These are phyloP conservation scores for Temnothorax longispinosus DNA, from an alignment of 1,140 invertebrate genomes.

Conservation along the genomic window DNA sequence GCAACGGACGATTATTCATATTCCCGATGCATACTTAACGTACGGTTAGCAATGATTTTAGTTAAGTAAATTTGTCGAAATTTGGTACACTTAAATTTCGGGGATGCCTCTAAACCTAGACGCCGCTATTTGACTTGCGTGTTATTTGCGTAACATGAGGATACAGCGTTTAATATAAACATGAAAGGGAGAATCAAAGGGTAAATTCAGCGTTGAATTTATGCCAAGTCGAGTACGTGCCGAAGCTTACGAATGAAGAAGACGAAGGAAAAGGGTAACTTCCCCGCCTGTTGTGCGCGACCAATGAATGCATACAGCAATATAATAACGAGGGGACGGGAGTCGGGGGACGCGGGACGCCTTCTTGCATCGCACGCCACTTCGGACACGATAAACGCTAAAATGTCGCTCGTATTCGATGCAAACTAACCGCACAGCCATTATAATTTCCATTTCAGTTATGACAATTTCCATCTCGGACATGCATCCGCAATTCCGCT, in stretches of 20 bases:
- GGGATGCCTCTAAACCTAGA: background rate
- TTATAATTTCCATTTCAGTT: conserved; percentile 28
- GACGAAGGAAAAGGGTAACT: background rate
- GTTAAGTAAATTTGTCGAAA: conserved; percentile 35
- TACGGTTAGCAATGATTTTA: conserved; percentile 16
- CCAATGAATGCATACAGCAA: background rate
- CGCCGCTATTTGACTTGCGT: background rate
- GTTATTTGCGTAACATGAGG: background rate
- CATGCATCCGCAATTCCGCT: conserved; percentile 13
- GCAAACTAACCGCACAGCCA: background rate
- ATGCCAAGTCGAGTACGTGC: background rate
- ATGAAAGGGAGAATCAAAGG: background rate
- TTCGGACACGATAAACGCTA: background rate
- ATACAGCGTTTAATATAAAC: conserved; percentile 9
- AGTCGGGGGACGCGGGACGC: background rate
- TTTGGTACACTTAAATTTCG: background rate
- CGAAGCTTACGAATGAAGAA: background rate
- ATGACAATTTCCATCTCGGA: conserved; percentile 36
- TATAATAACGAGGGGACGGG: background rate
- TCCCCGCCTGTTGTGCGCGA: background rate
- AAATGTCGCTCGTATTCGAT: conserved; percentile 11
- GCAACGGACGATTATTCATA: conserved; percentile 34
- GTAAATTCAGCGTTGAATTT: background rate
- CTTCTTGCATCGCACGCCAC: background rate
- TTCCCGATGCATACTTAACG: conserved; percentile 21